These are phyloP conservation scores for Falco naumanni DNA, from an alignment of 2,797 vertebrate genomes.

Conservation along the genomic window DNA sequence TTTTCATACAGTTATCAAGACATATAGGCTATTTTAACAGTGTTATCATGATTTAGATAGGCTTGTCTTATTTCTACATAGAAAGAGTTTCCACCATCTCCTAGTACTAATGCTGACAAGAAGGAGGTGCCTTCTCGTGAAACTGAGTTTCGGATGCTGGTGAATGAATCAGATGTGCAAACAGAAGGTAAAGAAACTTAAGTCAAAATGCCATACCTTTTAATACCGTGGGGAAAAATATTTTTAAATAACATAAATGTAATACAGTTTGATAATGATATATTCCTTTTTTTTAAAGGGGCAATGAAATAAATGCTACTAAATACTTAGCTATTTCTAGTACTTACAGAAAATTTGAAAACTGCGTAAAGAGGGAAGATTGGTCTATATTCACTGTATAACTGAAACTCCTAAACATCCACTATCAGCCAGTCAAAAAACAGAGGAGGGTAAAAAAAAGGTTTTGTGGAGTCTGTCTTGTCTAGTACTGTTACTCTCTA, in stretches of 20 bases:
- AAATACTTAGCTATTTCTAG: background rate
- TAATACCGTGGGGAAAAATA: background rate
- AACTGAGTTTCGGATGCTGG: background rate
- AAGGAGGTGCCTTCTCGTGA: constrained; percentile 17
- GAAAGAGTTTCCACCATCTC: constrained; percentile 18
- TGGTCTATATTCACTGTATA: background rate
- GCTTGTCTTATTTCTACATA: constrained; percentile 21
- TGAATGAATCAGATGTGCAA: background rate
- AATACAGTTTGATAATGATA: background rate
- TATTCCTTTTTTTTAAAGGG: background rate
- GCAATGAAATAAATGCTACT: background rate
- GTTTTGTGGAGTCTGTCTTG: background rate
- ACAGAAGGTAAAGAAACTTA: constrained; percentile 63
- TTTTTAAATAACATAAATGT: background rate
- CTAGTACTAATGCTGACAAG: background rate
- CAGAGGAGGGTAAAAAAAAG: too few relatives aligned
- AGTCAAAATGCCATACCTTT: background rate
- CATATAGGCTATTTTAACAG: background rate
- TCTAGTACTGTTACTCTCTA: background rate
- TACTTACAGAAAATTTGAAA: background rate
- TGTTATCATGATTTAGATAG: background rate
- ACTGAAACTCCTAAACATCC: background rate
- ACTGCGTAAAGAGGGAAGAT: background rate
- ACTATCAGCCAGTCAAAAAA: background rate
- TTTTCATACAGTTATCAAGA: background rate